Base-by-base conservation (phyloP, 1,140 invertebrate species). In the Macrobrachium rosenbergii region DNA sequence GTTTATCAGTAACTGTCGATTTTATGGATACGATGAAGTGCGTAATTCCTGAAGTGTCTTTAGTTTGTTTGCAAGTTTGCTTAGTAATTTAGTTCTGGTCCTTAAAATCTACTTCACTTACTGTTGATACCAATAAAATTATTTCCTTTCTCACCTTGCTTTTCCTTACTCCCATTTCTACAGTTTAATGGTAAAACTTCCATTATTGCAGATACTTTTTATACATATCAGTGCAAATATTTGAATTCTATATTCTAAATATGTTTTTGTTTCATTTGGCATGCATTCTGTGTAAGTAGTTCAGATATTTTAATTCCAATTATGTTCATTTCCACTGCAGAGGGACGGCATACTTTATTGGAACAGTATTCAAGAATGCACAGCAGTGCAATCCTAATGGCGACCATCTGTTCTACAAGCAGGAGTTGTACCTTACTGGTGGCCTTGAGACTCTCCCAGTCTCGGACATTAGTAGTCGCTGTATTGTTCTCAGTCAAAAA, bases 361-460 rank as follows among this genome's bases (percentile, higher is more conserved):
- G 98, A 2, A 97, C 98, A 0, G 98, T 97, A 95, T 95, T 99
- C 90, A 94, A 99, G 67, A 94, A 96, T 76, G 97, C 98, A 5
- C 93, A 94, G 23, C 98, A 99, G 93, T 95, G 98, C 78, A 94
- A 93, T 89, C 94, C 93, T 90, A 82, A 89, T 21, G 82, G 88
- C 5, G 92, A 92, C 0, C 92, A 95, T 91, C 93, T 96, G n/a
- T 99, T 98, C 92, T 99, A 97, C 93, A 96, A 97, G 89, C 97
- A 98, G 92, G 99, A 99, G 93, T 94, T 99, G 28, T 96, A 99
- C 89, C 93, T 98, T 19, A 98, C 97, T 75, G 96, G 96, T 2
- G 95, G 97, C 83, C 97, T 98, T 91, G 97, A 98, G 90, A 96
- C 96, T 0, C 97, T 98, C 92, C 96, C 97, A 1, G 94, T 99